Conservation (phyloP, 1,140 invertebrate species). For the Apis mellifera region DNA sequence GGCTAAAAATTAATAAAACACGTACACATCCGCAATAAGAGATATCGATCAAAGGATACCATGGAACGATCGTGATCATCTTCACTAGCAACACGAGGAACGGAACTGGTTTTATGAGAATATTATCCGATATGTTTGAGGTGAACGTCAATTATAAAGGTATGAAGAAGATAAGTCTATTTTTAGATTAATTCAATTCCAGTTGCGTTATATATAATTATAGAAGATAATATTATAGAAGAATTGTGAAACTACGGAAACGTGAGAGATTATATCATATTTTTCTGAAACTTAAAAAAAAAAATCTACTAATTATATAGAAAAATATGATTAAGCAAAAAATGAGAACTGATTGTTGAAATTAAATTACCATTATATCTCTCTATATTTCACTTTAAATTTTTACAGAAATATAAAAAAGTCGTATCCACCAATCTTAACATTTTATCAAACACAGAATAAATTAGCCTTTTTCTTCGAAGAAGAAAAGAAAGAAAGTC, state of each 20-base stretch:
- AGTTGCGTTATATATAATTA: not conserved
- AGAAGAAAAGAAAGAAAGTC: not conserved
- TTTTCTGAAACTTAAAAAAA: too few species aligned
- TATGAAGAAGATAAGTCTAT: conserved; percentile 19
- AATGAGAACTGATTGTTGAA: too few species aligned
- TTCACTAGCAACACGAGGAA: not conserved
- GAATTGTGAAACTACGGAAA: too few species aligned
- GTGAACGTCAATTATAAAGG: not conserved
- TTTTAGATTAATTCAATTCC: not conserved
- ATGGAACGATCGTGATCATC: conserved; percentile 1
- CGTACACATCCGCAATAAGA: too few species aligned
- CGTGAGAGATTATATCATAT: too few species aligned
- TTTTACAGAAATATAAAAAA: not conserved
- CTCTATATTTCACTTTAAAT: not conserved
- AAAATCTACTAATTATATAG: too few species aligned
- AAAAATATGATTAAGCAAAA: too few species aligned
- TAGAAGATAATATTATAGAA: too few species aligned
- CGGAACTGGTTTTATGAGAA: not conserved
- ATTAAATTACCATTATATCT: too few species aligned
- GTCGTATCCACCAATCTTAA: not conserved
- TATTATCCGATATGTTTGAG: conserved; percentile 2
- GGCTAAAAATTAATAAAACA: not conserved
- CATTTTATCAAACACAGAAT: not conserved
- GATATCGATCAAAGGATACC: conserved; percentile 1
- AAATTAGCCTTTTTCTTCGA: not conserved